Evolutionary conservation across 1,140 invertebrate species (phyloP).

Genomic region (Andrena cerasifolii): DNA sequence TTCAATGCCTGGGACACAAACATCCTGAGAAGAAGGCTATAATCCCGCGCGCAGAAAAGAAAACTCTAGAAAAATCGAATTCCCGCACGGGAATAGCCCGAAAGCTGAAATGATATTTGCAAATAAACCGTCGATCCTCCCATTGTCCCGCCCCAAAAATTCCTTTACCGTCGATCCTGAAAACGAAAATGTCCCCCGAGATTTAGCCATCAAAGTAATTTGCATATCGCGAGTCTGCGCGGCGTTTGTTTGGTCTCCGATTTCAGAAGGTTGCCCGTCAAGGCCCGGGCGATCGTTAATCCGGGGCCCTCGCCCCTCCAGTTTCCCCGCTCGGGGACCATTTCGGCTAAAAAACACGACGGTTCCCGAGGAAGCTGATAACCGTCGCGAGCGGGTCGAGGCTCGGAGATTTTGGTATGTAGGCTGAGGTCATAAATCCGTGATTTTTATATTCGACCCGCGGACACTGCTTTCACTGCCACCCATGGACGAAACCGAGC

Average conservation of each 20-base stretch:
- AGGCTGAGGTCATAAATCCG: slow-evolving; percentile 62
- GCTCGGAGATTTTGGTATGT: slow-evolving; percentile 46
- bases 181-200: background rate
- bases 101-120: no score
- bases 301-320: background rate
- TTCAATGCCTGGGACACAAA: background rate
- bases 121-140: no score
- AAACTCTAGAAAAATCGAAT: no score
- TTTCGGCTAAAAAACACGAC: background rate
- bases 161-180: background rate
- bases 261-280: background rate
- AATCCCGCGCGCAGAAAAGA: no score
- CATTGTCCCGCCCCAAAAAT: no score
- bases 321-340: background rate
- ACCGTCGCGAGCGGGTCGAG: slow-evolving; percentile 17
- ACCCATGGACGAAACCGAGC: background rate
- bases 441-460: slow-evolving; percentile 49
- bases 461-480: slow-evolving; percentile 60
- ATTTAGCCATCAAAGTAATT: slow-evolving; percentile 14
- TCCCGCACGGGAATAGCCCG: no score
- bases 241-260: background rate
- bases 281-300: background rate
- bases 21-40: no score
- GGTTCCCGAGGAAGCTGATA: slow-evolving; percentile 24
- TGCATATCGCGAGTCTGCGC: slow-evolving; percentile 10